These are phyloP conservation scores for Melieria picta DNA, from an alignment of 2,888 invertebrate genomes.

Conservation along the genomic window DNA sequence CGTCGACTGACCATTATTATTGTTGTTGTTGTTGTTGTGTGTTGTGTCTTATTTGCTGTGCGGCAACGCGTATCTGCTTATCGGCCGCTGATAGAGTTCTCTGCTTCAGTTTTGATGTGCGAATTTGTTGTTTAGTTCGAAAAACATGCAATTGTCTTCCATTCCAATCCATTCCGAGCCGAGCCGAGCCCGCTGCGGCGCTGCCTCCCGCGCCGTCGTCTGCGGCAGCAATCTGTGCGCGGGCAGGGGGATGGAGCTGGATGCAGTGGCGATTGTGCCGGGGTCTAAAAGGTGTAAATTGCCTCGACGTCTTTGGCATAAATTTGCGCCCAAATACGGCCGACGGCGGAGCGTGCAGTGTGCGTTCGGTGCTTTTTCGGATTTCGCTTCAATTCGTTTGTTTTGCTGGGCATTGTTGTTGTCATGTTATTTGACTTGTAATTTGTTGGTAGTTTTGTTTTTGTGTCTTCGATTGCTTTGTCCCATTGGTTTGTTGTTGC, in stretches of 20 bases:
- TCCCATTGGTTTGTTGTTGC: neutral
- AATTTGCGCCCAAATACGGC: constrained; percentile 42
- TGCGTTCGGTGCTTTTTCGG: neutral
- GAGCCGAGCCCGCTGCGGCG: constrained; percentile 5
- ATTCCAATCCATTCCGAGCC: constrained; percentile 18
- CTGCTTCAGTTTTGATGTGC: constrained; percentile 61
- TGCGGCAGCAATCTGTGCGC: neutral
- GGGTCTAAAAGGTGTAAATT: constrained; percentile 48
- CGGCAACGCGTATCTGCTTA: constrained; percentile 36
- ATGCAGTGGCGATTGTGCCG: neutral
- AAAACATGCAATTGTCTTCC: constrained; percentile 59
- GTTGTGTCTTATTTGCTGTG: constrained; percentile 27
- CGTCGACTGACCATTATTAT: constrained; percentile 40
- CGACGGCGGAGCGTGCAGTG: constrained; percentile 34
- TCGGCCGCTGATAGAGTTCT: constrained; percentile 55
- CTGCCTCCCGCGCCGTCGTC: neutral
- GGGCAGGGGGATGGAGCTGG: neutral
- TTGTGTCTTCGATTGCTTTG: neutral
- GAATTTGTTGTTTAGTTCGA: constrained; percentile 62
- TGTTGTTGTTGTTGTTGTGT: constrained; percentile 31
- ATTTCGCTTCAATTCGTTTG: constrained; percentile 18
- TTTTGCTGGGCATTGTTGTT: constrained; percentile 1
- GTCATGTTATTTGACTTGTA: neutral
- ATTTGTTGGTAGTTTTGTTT: neutral
- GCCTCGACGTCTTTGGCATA: constrained; percentile 44